Conservation (phyloP, 2,797 vertebrate genomes). For the Coluber constrictor region DNA sequence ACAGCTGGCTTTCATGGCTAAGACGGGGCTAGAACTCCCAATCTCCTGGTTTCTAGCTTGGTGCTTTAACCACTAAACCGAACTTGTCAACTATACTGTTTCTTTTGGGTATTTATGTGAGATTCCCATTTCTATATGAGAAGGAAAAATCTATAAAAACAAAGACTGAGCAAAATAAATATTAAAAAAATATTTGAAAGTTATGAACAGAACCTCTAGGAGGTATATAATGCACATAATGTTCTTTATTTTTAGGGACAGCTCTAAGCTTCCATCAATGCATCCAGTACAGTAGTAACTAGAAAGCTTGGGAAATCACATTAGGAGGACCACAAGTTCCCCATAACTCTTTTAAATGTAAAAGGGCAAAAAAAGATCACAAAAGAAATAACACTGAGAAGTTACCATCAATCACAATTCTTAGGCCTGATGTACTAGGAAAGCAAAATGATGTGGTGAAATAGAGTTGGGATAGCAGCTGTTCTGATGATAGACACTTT, state of each 20-base stretch:
- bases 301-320: neutral
- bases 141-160: neutral
- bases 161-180: conserved; percentile 33
- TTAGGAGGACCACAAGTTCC: neutral
- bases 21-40: neutral
- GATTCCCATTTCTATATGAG: conserved; percentile 33
- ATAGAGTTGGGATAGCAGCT: neutral
- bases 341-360: conserved; percentile 32
- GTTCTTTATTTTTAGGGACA: conserved; percentile 14
- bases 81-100: conserved; percentile 34
- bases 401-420: neutral
- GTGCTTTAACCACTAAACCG: neutral
- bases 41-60: neutral
- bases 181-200: conserved; percentile 33
- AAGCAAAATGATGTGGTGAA: neutral
- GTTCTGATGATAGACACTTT: neutral
- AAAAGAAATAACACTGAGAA: neutral
- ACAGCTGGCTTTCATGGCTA: neutral
- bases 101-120: conserved; percentile 50
- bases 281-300: neutral
- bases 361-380: conserved; percentile 20
- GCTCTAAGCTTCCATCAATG: neutral
- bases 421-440: neutral
- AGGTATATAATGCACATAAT: conserved; percentile 42
- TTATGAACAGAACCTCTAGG: conserved; percentile 50